Percentiles rank a stretch among this genome's conserved stretches.
Conservation (phyloP, 2,113 vertebrate species). For the Melierax canorus region DNA sequence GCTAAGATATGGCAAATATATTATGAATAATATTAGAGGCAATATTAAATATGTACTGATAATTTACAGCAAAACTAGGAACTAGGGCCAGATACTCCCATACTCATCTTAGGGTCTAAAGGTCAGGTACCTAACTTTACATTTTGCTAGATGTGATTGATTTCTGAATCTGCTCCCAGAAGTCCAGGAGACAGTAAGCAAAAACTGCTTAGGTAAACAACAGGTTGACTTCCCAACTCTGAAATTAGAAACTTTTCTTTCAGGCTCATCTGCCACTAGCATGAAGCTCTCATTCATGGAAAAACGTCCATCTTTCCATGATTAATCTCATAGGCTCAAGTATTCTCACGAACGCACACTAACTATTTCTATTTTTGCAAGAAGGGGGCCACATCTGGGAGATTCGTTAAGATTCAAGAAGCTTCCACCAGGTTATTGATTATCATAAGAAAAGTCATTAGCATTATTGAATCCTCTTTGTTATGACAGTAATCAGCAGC, state of each 20-base stretch:
- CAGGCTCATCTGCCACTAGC: not conserved
- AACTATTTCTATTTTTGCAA: not conserved
- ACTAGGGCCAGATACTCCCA: not conserved
- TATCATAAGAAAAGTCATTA: constrained; percentile 73
- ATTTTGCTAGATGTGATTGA: not conserved
- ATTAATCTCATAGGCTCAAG: not conserved
- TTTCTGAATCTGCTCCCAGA: not conserved
- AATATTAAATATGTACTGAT: not conserved
- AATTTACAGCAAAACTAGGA: not conserved
- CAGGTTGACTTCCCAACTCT: not conserved
- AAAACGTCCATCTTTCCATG: not conserved
- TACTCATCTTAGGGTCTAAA: not conserved
- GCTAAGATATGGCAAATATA: not conserved
- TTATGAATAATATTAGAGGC: too few species aligned
- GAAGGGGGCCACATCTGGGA: not conserved
- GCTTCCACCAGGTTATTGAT: constrained; percentile 62
- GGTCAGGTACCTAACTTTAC: not conserved
- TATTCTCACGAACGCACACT: not conserved
- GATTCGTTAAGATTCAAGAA: constrained; percentile 51
- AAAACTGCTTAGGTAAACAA: not conserved
- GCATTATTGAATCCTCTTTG: constrained; percentile 67
- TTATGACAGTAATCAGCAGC: constrained; percentile 77
- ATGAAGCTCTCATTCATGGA: not conserved
- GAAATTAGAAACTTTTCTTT: not conserved
- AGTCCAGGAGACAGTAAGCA: not conserved